phyloP scores from a whole-genome alignment of 2,888 invertebrate species.

The Dolichopus griseipennis region DNA sequence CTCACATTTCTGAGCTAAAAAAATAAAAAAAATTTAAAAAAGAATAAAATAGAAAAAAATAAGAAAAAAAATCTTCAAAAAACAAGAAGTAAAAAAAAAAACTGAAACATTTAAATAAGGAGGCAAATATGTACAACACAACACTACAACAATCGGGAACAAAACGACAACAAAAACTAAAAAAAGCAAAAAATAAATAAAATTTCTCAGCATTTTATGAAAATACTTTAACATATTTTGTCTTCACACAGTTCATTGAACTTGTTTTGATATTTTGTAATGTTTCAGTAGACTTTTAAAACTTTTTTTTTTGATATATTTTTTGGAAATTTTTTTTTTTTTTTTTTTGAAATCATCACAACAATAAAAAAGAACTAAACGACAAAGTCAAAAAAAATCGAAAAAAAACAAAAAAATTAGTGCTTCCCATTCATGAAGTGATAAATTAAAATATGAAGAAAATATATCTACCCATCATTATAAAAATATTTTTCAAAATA shows the following conservation, averaged over 20 bases:
- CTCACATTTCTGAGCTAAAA: no score
- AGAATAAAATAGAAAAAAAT: no score
- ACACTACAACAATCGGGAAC: background rate
- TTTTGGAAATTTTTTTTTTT: background rate
- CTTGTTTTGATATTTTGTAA: background rate
- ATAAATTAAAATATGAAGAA: conserved; percentile 10
- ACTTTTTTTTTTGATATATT: background rate
- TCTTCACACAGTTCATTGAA: conserved; percentile 1
- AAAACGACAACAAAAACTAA: background rate
- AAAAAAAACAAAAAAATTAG: background rate
- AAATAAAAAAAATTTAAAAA: no score
- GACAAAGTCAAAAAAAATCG: background rate
- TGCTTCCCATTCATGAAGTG: conserved; percentile 9
- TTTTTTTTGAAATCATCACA: background rate
- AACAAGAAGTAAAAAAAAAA: background rate
- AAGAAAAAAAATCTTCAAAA: background rate
- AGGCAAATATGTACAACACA: background rate
- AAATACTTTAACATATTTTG: background rate
- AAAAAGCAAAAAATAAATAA: background rate
- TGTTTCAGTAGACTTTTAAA: background rate
- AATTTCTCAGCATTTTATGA: background rate
- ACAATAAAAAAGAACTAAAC: background rate
- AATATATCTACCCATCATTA: background rate
- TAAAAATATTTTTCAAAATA: background rate
- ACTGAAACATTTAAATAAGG: background rate